Percentiles rank a stretch among this genome's conserved stretches.
These are phyloP conservation scores for Plagodis pulveraria DNA, from an alignment of 2,888 invertebrate species.

Conservation along the genomic window DNA sequence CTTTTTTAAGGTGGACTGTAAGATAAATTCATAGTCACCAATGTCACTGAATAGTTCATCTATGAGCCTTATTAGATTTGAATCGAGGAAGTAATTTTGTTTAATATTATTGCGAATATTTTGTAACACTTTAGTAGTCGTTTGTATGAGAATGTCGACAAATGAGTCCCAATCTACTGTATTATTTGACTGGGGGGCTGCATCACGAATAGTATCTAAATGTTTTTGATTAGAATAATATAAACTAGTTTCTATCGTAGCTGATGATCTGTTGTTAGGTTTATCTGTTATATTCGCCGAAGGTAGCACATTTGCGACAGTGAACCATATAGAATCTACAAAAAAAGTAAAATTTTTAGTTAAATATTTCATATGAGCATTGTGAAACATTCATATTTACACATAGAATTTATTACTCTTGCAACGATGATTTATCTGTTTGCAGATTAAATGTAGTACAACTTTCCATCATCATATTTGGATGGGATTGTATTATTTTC, in stretches of 20 bases:
- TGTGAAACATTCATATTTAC: no score
- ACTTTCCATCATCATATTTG: no score
- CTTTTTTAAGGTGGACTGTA: conserved; percentile 12
- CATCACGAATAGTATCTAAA: background rate
- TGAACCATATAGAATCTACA: conserved; percentile 14
- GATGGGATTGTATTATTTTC: no score
- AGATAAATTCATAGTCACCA: conserved; percentile 8
- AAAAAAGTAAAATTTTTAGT: background rate
- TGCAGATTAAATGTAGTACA: no score
- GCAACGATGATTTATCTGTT: no score
- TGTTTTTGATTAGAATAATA: background rate
- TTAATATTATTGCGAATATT: conserved; percentile 17
- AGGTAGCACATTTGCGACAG: background rate
- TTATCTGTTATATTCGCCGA: background rate
- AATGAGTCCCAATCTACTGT: conserved; percentile 3
- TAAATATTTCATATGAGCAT: no score
- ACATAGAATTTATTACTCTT: no score
- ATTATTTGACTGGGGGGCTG: background rate
- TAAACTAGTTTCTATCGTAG: background rate
- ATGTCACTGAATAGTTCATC: conserved; percentile 12
- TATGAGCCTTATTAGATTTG: conserved; percentile 12
- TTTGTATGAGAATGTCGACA: conserved; percentile 4
- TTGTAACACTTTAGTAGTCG: conserved; percentile 5
- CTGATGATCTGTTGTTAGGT: background rate
- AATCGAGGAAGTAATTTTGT: conserved; percentile 22